These are phyloP conservation scores for Cataglyphis cursor DNA, from an alignment of 2,888 invertebrate species.

Conservation along the genomic window DNA sequence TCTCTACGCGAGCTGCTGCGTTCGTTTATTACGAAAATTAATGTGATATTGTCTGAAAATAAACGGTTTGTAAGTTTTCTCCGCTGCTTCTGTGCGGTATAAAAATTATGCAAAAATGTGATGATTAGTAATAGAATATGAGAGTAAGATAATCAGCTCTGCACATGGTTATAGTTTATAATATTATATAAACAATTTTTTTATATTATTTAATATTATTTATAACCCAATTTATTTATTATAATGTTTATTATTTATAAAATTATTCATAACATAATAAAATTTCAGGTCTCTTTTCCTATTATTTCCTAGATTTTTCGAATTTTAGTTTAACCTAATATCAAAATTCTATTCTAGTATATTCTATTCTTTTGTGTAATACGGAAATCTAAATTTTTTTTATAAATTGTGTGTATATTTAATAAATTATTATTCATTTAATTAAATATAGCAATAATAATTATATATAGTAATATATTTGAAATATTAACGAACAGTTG, in stretches of 20 bases:
- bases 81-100: background rate
- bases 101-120: background rate
- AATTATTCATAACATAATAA: background rate
- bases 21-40: slow-evolving; percentile 26
- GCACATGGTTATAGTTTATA: background rate
- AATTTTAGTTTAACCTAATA: background rate
- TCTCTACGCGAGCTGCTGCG: background rate
- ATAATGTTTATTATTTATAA: background rate
- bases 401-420: background rate
- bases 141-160: background rate
- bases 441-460: background rate
- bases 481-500: background rate
- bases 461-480: background rate
- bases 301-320: background rate
- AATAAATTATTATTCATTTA: background rate
- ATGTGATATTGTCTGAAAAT: background rate
- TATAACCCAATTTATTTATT: background rate
- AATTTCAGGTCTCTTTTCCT: background rate
- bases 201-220: background rate
- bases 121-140: background rate
- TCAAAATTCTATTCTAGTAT: background rate
- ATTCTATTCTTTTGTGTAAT: background rate
- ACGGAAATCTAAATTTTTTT: background rate
- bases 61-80: background rate
- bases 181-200: background rate